Evolutionary conservation across 2,888 invertebrate genomes (phyloP), one percentile per base, ranked within the genome.

Genomic region (Rhopalosiphum nymphaeae): DNA sequence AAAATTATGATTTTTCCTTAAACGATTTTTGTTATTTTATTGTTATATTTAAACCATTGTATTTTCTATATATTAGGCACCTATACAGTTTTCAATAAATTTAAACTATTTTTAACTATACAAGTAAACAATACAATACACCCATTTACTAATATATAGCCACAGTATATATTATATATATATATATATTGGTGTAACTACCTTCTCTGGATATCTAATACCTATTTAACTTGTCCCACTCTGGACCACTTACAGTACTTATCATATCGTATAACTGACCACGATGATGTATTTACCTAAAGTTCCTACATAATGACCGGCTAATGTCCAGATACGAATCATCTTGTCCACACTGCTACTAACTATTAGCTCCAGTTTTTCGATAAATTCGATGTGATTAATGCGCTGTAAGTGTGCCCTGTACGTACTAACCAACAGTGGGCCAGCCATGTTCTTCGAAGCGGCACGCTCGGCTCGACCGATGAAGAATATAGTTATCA

Each of bases 251-350:
- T 78, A 78, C 1, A 78, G 78, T 78, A 67, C 16, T 67, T 21
- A 78, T 78, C 78, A 36, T 78, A 78, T 78, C 7, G 36, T 44
- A 26, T 11, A 29, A 26, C 25, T 42, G 2, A 85, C 26, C 26
- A 10, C 53, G 29, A 89, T n/a, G 87, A 61, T n/a, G 87, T 9
- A 97, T 92, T 97, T 97, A 92, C 98, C 98, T 95, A 98, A 96
- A 11, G 98, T 94, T 42, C 95, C 95, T 4, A 95, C 92, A 89
- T 95, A 95, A 46, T 97, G 96, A 67, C 98, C 98, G 86, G 97
- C 96, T 94, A 98, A 95, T 0, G 97, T 97, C 98, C 98, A 98
- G 95, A 98, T 96, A 93, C 98, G 97, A 94, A 97, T 97, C 90
- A 97, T 97, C 95, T 97, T 97, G 96, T 98, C 98, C 94, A 97